phyloP scores from a whole-genome alignment of 1,140 invertebrate species.

The Drosophila pectinifera region DNA sequence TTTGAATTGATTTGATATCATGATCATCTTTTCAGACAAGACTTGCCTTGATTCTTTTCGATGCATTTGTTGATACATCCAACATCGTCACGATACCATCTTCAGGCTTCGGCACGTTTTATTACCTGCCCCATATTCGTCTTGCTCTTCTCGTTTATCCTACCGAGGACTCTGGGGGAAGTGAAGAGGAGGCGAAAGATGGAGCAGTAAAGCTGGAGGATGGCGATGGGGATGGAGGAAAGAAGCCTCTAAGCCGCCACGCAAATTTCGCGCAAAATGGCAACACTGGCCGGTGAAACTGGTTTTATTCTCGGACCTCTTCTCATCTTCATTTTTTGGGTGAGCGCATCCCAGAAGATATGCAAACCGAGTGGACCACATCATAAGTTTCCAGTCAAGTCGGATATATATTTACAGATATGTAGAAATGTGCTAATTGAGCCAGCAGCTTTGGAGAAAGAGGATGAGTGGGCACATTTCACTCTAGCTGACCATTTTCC shows the following conservation, averaged over 20 bases:
- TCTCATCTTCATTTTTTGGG: slow-evolving; percentile 8
- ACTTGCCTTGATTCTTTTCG: neutral
- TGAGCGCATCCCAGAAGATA: slow-evolving; percentile 42
- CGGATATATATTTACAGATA: neutral
- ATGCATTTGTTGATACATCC: slow-evolving; percentile 12
- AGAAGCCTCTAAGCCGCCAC: slow-evolving; percentile 34
- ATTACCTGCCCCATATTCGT: slow-evolving; percentile 43
- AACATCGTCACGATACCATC: slow-evolving; percentile 42
- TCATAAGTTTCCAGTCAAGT: slow-evolving; percentile 37
- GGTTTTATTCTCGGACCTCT: slow-evolving; percentile 49
- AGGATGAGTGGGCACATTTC: slow-evolving; percentile 16
- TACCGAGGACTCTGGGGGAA: neutral
- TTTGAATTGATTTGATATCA: no score
- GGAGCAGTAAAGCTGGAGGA: slow-evolving; percentile 12
- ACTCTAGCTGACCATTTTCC: slow-evolving; percentile 52
- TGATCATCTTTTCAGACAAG: no score
- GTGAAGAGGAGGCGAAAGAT: neutral
- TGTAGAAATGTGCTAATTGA: slow-evolving; percentile 64
- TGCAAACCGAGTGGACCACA: slow-evolving; percentile 44
- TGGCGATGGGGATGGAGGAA: slow-evolving; percentile 8
- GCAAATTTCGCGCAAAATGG: slow-evolving; percentile 67
- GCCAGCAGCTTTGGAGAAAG: slow-evolving; percentile 17
- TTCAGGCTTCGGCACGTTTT: slow-evolving; percentile 19
- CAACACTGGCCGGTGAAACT: slow-evolving; percentile 66
- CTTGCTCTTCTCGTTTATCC: neutral